Evolutionary conservation across 2,888 invertebrate genomes (phyloP).

Genomic region (Apantesis nais): DNA sequence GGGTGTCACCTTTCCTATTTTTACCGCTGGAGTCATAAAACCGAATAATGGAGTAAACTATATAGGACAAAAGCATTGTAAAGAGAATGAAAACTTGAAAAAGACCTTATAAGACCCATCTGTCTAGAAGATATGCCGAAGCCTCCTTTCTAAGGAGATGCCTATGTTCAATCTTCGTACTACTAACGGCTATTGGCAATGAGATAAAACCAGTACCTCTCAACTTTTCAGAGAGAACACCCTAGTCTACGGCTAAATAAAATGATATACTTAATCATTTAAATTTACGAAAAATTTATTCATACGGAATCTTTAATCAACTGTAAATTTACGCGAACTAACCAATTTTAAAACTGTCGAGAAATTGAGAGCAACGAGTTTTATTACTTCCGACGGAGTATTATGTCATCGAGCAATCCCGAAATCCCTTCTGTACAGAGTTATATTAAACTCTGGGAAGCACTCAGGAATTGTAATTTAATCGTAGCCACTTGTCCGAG

Average conservation of each 20-base stretch:
- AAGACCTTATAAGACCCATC: no score
- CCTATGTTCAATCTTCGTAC: no score
- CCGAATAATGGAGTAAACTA: no score
- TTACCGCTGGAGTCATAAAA: no score
- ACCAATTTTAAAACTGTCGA: conserved; percentile 54
- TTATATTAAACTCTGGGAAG: conserved; percentile 45
- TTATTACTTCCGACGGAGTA: conserved; percentile 64
- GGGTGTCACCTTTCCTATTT: no score
- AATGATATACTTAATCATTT: not conserved
- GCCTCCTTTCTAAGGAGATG: no score
- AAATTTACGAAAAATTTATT: not conserved
- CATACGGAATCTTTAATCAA: conserved; percentile 21
- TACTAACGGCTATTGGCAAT: no score
- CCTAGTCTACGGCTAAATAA: not conserved
- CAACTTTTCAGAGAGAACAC: not conserved
- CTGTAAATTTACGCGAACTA: not conserved
- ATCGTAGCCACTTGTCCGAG: conserved; percentile 41
- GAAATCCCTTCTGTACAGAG: conserved; percentile 32
- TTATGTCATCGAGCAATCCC: conserved; percentile 42
- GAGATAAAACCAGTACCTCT: not conserved
- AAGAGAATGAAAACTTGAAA: no score
- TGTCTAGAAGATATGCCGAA: no score
- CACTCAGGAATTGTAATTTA: conserved; percentile 47
- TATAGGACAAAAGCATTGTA: no score
- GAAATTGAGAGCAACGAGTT: conserved; percentile 60